A percentile compares a stretch with the other conserved stretches of the same genome.
These are phyloP conservation scores for Telmatochromis sp. DNA, from an alignment of 2,113 vertebrate species.

Conservation along the genomic window DNA sequence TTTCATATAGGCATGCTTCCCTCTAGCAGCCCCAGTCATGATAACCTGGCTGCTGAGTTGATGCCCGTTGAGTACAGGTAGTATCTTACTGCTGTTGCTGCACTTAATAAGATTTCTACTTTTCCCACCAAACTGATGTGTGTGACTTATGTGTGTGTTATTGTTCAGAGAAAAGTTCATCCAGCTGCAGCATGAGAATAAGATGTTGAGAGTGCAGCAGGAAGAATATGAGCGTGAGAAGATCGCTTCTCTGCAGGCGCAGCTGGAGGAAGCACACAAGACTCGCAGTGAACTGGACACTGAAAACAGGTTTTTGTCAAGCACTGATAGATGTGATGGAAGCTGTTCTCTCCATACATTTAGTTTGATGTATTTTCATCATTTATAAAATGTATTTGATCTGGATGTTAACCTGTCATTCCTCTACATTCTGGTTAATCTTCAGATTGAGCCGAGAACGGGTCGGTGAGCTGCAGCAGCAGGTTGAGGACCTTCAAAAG, in stretches of 20 bases:
- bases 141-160: background rate
- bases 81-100: background rate
- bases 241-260: conserved; percentile 78
- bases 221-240: conserved; percentile 85
- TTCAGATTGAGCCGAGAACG: conserved; percentile 80
- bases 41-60: conserved; percentile 92
- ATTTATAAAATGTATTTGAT: background rate
- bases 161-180: conserved; percentile 87
- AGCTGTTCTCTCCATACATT: background rate
- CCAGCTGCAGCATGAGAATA: conserved; percentile 91
- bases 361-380: background rate
- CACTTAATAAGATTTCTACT: background rate
- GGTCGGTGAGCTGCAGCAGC: conserved; percentile 83
- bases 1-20: conserved; percentile 56
- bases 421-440: background rate
- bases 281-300: conserved; percentile 83
- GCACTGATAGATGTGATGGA: background rate
- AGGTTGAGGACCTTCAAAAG: conserved; percentile 93
- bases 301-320: conserved; percentile 73
- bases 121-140: background rate
- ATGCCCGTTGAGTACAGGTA: conserved; percentile 91
- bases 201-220: conserved; percentile 90
- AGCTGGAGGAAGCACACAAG: conserved; percentile 85
- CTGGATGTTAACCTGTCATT: background rate
- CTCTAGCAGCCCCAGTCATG: conserved; percentile 77